Percentiles rank a stretch among this genome's conserved stretches.
These are phyloP conservation scores for Chlorops oryzae DNA, from an alignment of 1,140 invertebrate species.

Conservation along the genomic window DNA sequence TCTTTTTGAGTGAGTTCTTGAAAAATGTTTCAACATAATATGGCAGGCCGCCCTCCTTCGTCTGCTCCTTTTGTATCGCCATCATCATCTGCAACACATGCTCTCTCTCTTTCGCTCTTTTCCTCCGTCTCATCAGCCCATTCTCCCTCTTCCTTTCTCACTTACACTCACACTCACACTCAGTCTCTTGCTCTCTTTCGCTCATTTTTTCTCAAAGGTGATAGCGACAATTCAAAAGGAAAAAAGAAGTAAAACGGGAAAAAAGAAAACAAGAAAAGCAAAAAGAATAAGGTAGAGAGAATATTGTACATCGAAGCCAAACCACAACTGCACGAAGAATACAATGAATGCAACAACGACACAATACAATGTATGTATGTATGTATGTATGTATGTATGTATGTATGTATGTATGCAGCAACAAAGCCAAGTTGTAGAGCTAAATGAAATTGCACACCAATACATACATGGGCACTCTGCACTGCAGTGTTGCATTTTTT, in stretches of 20 bases:
- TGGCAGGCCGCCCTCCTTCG: too few relatives aligned
- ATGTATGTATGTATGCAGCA: neutral
- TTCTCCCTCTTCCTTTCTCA: neutral
- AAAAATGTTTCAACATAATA: too few relatives aligned
- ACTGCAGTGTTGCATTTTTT: too few relatives aligned
- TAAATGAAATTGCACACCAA: slow-evolving; percentile 8
- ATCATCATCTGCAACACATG: neutral
- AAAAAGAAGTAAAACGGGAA: too few relatives aligned
- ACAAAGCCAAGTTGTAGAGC: slow-evolving; percentile 5
- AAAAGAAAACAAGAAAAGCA: too few relatives aligned
- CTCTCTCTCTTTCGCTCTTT: slow-evolving; percentile 1
- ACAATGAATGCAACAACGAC: slow-evolving; percentile 6
- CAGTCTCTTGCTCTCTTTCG: neutral
- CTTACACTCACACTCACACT: neutral
- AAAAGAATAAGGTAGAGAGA: too few relatives aligned
- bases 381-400: neutral
- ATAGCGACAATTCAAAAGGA: too few relatives aligned
- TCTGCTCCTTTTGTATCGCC: neutral
- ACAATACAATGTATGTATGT: neutral
- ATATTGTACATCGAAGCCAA: too few relatives aligned
- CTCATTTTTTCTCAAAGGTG: neutral
- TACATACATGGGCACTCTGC: slow-evolving; percentile 7
- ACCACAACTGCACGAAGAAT: too few relatives aligned
- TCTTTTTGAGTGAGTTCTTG: too few relatives aligned
- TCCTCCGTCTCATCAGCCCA: neutral